Evolutionary conservation across 2,113 vertebrate genomes (phyloP).

Genomic region (Oreochromis aureus): DNA sequence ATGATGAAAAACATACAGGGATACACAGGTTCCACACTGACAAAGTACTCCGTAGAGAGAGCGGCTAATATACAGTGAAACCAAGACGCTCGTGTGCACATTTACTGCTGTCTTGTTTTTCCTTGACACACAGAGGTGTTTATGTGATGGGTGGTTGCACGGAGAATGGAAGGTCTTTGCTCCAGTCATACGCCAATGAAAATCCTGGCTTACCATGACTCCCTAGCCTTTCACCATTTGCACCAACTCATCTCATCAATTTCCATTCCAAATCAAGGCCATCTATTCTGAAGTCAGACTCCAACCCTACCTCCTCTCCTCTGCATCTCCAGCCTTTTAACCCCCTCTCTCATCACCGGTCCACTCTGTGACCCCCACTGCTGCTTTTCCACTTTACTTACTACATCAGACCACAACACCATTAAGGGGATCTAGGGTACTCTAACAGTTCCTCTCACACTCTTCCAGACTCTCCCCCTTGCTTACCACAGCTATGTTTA

Average conservation of each 20-base stretch:
- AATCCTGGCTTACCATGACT: constrained; percentile 34
- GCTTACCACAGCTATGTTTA: constrained; percentile 51
- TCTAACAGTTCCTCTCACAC: constrained; percentile 15
- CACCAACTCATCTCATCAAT: neutral
- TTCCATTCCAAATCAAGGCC: neutral
- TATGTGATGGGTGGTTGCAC: neutral
- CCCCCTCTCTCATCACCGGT: constrained; percentile 7
- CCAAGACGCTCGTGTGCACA: neutral
- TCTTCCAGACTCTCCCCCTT: constrained; percentile 32
- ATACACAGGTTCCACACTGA: constrained; percentile 20
- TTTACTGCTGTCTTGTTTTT: constrained; percentile 10
- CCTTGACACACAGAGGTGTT: constrained; percentile 16
- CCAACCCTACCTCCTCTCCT: neutral
- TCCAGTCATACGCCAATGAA: neutral
- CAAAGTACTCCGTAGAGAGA: neutral
- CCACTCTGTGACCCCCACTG: constrained; percentile 36
- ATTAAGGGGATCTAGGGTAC: constrained; percentile 40
- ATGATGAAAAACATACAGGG: constrained; percentile 29
- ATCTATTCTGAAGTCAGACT: constrained; percentile 16
- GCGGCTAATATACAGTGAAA: neutral
- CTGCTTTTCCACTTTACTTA: constrained; percentile 66
- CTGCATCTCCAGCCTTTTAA: constrained; percentile 5
- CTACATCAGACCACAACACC: constrained; percentile 57
- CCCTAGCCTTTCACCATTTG: constrained; percentile 7
- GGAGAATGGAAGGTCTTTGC: neutral